Percentiles rank a stretch among this genome's conserved stretches.
Evolutionary conservation across 2,888 invertebrate genomes (phyloP).

Genomic region (Dimorphilus gyrociliatus): DNA sequence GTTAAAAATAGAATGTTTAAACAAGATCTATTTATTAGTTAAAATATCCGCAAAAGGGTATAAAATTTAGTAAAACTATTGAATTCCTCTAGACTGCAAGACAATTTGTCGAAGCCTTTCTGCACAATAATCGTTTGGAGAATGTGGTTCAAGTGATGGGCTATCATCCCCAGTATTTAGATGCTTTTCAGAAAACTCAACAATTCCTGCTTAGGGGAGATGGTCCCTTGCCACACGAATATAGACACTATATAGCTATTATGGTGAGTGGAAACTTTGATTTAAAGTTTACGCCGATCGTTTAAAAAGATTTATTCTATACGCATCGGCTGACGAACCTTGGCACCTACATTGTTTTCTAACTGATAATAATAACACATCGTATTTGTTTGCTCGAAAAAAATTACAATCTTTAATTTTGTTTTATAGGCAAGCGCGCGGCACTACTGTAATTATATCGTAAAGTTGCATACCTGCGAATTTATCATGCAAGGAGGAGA

Average conservation of each 20-base stretch:
- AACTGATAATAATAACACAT: too few relatives aligned
- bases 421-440: conserved; percentile 55
- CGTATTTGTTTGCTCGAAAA: too few relatives aligned
- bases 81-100: too few relatives aligned
- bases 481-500: conserved; percentile 58
- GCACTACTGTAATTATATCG: conserved; percentile 61
- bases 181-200: conserved; percentile 56
- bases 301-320: neutral
- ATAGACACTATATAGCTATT: conserved; percentile 62
- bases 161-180: conserved; percentile 58
- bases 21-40: too few relatives aligned
- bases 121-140: conserved; percentile 45
- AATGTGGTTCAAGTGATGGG: conserved; percentile 61
- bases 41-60: too few relatives aligned
- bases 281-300: neutral
- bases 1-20: too few relatives aligned
- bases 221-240: conserved; percentile 57
- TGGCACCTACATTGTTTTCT: too few relatives aligned
- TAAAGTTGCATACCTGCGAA: conserved; percentile 57
- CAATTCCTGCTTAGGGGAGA: conserved; percentile 58
- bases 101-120: too few relatives aligned
- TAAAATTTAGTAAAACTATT: too few relatives aligned
- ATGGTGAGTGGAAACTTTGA: conserved; percentile 63
- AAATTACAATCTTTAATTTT: too few relatives aligned
- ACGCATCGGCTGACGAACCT: too few relatives aligned